phyloP scores from a whole-genome alignment of 2,797 vertebrate species.

The Hydrolagus colliei region DNA sequence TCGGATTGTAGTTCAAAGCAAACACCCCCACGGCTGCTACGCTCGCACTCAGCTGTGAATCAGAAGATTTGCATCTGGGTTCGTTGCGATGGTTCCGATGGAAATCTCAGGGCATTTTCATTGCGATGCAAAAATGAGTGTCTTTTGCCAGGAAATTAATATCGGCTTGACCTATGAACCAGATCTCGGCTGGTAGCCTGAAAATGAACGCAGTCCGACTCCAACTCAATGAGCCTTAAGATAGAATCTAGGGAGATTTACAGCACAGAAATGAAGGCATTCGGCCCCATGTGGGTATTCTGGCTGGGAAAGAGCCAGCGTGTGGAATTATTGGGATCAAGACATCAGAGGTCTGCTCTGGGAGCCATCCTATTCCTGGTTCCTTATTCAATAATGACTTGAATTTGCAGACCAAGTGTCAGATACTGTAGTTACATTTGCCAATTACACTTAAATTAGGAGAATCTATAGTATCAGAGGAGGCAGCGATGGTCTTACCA shows the following conservation, averaged over 20 bases:
- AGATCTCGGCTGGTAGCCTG: not conserved
- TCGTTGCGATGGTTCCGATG: not conserved
- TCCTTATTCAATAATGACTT: too few species aligned
- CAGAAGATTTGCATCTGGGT: slow-evolving; percentile 2
- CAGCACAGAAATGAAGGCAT: too few species aligned
- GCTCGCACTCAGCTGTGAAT: slow-evolving; percentile 1
- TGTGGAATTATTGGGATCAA: too few species aligned
- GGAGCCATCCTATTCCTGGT: too few species aligned
- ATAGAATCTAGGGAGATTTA: too few species aligned
- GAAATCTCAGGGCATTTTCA: not conserved
- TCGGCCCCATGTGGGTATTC: too few species aligned
- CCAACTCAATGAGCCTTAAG: slow-evolving; percentile 1
- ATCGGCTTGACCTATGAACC: not conserved
- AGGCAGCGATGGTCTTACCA: not conserved
- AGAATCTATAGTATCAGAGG: not conserved
- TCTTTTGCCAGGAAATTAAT: not conserved
- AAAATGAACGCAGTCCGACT: not conserved
- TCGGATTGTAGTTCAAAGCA: not conserved
- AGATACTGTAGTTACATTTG: not conserved
- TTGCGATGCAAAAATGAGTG: not conserved
- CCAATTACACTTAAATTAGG: not conserved
- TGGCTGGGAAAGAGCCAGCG: not conserved
- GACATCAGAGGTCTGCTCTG: not conserved
- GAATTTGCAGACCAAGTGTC: not conserved
- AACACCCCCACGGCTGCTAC: not conserved